Base-by-base conservation (phyloP, 2,888 invertebrate genomes). In the Andrena fulva region DNA sequence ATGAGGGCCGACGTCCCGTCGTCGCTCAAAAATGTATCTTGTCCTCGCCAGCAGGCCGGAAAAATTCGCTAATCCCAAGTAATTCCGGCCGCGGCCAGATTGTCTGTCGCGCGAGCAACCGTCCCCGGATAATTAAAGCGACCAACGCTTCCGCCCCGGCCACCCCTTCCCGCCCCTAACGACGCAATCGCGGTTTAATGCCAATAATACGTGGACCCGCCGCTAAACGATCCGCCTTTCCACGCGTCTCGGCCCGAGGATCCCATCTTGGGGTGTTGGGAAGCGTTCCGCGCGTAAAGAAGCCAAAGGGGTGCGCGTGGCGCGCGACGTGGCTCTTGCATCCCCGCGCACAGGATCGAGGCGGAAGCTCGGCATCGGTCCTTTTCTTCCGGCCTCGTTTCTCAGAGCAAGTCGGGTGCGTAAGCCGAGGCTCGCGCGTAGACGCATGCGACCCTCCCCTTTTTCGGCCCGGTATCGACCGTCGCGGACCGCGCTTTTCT, bases 401-500 rank as follows among this genome's bases (percentile, higher is more conserved):
- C 50, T 54, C 42, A 31, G 48, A 35, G 1, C 31, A 7, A 16
- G 10, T 24, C 24, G 52, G 42, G 24, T 69, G 77, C 60, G 70
- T 68, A 69, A 54, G 52, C 42, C 33, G 80, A 71, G 84, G 50
- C 31, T 54, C 71, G 56, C 74, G 71, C 73, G 77, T 78, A 79
- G 76, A 83, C 86, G 76, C 86, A 79, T 84, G 87, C 87, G 86
- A 78, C 80, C 77, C 73, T 81, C 67, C 84, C 85, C 80, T 77
- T 85, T 82, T 85, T 82, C 72, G 82, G 81, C 31, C 67, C 80
- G 70, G 77, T 85, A 87, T 87, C 88, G 86, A 86, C 82, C 87
- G 83, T 66, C 70, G 64, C 77, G 85, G 83, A 69, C 87, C 81
- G 80, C 79, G 85, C 87, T 88, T 89, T 87, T 89, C 88, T 91